These are phyloP conservation scores for Pelecanoides urinatrix DNA, from an alignment of 2,113 vertebrate genomes.

Conservation along the genomic window DNA sequence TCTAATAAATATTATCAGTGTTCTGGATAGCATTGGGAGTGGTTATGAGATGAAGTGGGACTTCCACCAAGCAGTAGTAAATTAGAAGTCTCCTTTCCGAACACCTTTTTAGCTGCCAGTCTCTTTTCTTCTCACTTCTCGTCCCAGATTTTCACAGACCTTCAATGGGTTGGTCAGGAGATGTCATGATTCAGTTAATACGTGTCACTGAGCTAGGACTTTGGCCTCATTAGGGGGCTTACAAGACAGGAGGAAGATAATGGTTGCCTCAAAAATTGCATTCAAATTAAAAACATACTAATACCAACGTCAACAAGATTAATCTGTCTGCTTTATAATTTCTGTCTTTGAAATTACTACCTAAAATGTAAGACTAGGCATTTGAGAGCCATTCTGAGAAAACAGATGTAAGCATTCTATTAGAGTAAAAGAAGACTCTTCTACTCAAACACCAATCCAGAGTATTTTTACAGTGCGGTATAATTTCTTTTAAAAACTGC, in stretches of 20 bases:
- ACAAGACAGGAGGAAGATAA: neutral
- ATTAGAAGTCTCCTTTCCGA: neutral
- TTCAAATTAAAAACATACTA: neutral
- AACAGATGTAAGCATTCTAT: neutral
- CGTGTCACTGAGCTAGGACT: neutral
- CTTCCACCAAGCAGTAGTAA: neutral
- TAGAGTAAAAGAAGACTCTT: neutral
- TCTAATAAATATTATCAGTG: neutral
- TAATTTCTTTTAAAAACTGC: neutral
- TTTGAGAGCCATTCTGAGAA: neutral
- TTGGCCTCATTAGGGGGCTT: neutral
- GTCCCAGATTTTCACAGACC: neutral
- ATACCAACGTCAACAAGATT: neutral
- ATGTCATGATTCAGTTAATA: neutral
- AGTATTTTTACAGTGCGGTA: neutral
- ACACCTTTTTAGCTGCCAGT: neutral
- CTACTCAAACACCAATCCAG: neutral
- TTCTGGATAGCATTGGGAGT: neutral
- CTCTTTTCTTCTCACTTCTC: neutral
- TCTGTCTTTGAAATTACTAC: neutral
- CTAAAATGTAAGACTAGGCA: neutral
- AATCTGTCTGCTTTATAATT: neutral
- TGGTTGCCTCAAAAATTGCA: neutral
- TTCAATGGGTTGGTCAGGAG: neutral
- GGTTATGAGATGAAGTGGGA: neutral